A percentile compares a stretch with the other conserved stretches of the same genome.
phyloP scores from a whole-genome alignment of 2,113 vertebrate genomes.

The Xenopus laevis region DNA sequence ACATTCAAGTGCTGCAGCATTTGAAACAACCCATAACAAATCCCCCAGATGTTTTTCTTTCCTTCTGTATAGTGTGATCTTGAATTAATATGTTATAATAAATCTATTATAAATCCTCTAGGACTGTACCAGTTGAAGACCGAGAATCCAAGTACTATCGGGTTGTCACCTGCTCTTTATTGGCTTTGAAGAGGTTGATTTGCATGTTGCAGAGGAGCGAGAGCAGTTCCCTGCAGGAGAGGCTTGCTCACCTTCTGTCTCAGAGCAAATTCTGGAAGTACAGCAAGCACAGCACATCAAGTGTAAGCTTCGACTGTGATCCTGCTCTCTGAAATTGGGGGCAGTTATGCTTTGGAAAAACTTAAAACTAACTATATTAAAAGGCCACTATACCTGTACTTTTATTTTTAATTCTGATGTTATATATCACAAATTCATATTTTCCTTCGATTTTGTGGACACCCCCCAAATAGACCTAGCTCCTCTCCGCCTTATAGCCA shows the following conservation, averaged over 20 bases:
- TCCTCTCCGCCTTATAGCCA: no score
- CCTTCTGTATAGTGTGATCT: no score
- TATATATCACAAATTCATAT: no score
- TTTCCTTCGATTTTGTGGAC: no score
- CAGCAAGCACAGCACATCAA: conserved; percentile 80
- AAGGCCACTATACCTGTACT: no score
- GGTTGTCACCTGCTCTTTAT: conserved; percentile 84
- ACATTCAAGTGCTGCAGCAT: no score
- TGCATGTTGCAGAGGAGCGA: conserved; percentile 74
- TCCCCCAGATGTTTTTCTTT: no score
- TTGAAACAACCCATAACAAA: no score
- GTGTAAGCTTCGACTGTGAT: conserved; percentile 64
- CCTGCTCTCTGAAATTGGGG: neutral
- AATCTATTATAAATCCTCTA: conserved; percentile 44
- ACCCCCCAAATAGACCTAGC: no score
- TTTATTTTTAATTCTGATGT: no score
- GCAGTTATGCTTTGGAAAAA: neutral
- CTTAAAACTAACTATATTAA: no score
- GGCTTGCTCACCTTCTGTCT: conserved; percentile 69
- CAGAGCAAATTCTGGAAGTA: conserved; percentile 96
- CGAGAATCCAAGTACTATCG: conserved; percentile 85
- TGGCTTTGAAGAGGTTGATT: conserved; percentile 88
- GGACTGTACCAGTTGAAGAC: conserved; percentile 86
- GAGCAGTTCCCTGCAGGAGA: conserved; percentile 65
- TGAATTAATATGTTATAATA: no score